Base-by-base conservation (phyloP, 2,888 invertebrate genomes). In the Therioaphis trifolii region DNA sequence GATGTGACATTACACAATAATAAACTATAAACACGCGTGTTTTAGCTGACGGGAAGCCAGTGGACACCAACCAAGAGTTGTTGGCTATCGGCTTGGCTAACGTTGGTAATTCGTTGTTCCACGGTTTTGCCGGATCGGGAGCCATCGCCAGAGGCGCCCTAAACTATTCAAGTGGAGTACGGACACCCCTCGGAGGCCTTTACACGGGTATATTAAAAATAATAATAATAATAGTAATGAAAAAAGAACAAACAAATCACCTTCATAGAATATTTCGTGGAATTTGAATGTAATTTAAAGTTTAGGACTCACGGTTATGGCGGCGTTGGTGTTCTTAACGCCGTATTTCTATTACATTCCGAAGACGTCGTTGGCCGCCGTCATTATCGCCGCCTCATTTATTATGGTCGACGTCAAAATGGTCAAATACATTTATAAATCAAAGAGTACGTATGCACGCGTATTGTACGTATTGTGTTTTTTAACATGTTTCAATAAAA, bases 1-100 rank as follows among this genome's bases (percentile, higher is more conserved):
- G n/a, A n/a, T n/a, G n/a, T n/a, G n/a, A n/a, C n/a, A n/a, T n/a
- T n/a, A n/a, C n/a, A n/a, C n/a, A n/a, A n/a, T n/a, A n/a, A n/a
- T n/a, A n/a, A n/a, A n/a, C n/a, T n/a, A n/a, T n/a, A 35, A 35
- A 35, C 35, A 24, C 24, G 1, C n/a, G 52, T 55, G n/a, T 49
- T 86, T 21, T 84, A 88, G 88, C 88, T 15, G 87, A 87, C 88
- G 95, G 95, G n/a, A 93, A 93, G 88, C 91, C 94, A 61, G 94
- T 97, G 76, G 95, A 97, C 89, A 95, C 97, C 43, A 96, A 95
- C 35, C 96, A 96, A 89, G 97, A 97, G 90, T 91, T 97, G 87
- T 91, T 97, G 85, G 96, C 97, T 5, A 92, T 97, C 84, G 96
- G 96, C 72, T 88, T 93, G 49, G 93, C 94, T 85, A 95, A 95